Base-by-base conservation (phyloP, 1,140 invertebrate species). In the Gryllus bimaculatus region DNA sequence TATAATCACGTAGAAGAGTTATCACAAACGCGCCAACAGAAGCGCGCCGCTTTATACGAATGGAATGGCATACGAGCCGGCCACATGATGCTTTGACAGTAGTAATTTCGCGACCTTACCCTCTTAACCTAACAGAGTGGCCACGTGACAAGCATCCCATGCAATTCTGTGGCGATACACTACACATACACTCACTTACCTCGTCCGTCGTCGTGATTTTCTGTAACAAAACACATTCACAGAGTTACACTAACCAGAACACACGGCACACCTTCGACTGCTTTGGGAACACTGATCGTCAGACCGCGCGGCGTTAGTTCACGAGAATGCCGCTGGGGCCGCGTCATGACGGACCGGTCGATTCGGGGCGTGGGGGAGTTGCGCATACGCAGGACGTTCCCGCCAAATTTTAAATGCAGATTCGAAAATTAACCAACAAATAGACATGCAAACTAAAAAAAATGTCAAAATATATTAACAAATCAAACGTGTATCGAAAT, bases 241-340 rank as follows among this genome's bases (percentile, higher is more conserved):
- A 13, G 18, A 66, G 54, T 66, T 66, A 66, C 54, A 18, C 54
- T 13, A 66, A 66, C 54, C 10, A 66, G 54, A 66, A 66, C 54
- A 66, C 54, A 66, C 54, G 54, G 54, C 54, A 66, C 54, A 66
- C 54, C 54, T 66, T 66, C 54, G 54, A 66, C 54, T 66, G 54
- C 54, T 66, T 66, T 66, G 54, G 54, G 18, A 66, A 66, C 54
- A 66, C 54, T 66, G 54, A 66, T 66, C 54, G 54, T 66, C 54
- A 66, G 18, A 18, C 54, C 54, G 54, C 54, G 18, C 10, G 54
- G 54, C 18, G 54, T 10, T 66, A 66, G 54, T 66, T 66, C 54
- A 66, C 54, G 54, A 18, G 54, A 66, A 66, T 66, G 54, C 18
- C 54, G 54, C 54, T 66, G 18, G 54, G 54, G 18, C 10, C 54